These are phyloP conservation scores for Amorpha juglandis DNA, from an alignment of 2,888 invertebrate species.

Conservation along the genomic window DNA sequence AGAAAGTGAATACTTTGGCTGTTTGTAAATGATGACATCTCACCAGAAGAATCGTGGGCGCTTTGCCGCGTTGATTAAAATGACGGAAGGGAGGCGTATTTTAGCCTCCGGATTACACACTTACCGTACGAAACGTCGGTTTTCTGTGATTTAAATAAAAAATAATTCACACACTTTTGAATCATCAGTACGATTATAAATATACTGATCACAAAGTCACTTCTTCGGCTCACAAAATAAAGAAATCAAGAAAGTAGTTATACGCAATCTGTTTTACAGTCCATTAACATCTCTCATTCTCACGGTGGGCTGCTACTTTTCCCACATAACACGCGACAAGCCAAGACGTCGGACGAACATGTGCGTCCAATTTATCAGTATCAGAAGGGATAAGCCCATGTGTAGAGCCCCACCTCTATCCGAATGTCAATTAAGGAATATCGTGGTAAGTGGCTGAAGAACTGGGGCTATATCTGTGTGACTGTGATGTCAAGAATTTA, in stretches of 20 bases:
- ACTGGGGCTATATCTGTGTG: not conserved
- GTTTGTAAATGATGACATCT: too few species aligned
- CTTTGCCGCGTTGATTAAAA: too few species aligned
- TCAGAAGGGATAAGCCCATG: slow-evolving; percentile 43
- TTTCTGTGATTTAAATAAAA: too few species aligned
- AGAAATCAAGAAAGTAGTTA: slow-evolving; percentile 7
- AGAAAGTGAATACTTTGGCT: too few species aligned
- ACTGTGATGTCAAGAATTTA: slow-evolving; percentile 15
- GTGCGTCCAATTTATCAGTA: slow-evolving; percentile 71
- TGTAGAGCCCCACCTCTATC: slow-evolving; percentile 44
- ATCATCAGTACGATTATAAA: too few species aligned
- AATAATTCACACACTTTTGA: too few species aligned
- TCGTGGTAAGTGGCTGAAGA: slow-evolving; percentile 9
- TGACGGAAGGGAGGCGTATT: too few species aligned
- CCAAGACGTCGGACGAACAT: slow-evolving; percentile 56
- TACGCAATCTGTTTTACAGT: slow-evolving; percentile 48
- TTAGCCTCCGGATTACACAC: too few species aligned
- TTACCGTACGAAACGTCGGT: too few species aligned
- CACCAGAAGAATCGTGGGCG: too few species aligned
- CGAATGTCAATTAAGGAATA: slow-evolving; percentile 47
- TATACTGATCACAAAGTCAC: not conserved
- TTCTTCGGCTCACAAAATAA: not conserved
- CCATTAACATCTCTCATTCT: slow-evolving; percentile 54
- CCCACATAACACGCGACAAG: slow-evolving; percentile 62
- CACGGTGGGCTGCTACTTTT: slow-evolving; percentile 56